Evolutionary conservation across 2,888 invertebrate species (phyloP), one percentile per base, ranked within the genome.

Genomic region (Micropterix aruncella): DNA sequence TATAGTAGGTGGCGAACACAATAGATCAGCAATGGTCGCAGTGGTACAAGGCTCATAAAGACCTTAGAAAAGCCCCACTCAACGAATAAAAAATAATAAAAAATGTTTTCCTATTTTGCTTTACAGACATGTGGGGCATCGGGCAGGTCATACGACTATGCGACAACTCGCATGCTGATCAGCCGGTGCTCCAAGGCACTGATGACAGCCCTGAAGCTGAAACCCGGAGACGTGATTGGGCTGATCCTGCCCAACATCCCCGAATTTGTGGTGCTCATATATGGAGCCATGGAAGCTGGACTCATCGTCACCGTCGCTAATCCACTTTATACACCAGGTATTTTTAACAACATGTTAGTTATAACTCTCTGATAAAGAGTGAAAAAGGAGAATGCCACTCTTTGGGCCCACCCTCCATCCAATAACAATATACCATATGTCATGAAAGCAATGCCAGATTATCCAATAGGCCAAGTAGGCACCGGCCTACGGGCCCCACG

Each of bases 201-300:
- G 16, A 53, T 75, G 1, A 69, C 71, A 0, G 70, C 70, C 41
- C 60, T 79, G 46, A 70, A 72, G 5, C 60, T 83, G 50, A 60
- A 70, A 50, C 73, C 73, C 1, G 77, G 80, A 2, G 82, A 83
- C 42, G 73, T 75, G 15, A 58, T 83, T 2, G 83, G 79, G 1
- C 60, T 84, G 16, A 68, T 83, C 27, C 60, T 83, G 50, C 83
- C 82, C 3, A 83, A 84, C 58, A 69, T 81, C 43, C 83, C 83
- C 0, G 83, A 83, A 62, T 83, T 77, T 55, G 65, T 74, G 7
- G 70, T 80, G 17, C 66, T 76, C n/a, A 75, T 79, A 40, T 74
- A 78, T 52, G 82, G 81, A 2, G 77, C 80, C 38, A 66, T 80
- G 57, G 68, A 70, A 49, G 81, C 80, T 2, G 82, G 81, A 0